Conservation (phyloP, 2,888 invertebrate genomes). For the Thera obeliscata region DNA sequence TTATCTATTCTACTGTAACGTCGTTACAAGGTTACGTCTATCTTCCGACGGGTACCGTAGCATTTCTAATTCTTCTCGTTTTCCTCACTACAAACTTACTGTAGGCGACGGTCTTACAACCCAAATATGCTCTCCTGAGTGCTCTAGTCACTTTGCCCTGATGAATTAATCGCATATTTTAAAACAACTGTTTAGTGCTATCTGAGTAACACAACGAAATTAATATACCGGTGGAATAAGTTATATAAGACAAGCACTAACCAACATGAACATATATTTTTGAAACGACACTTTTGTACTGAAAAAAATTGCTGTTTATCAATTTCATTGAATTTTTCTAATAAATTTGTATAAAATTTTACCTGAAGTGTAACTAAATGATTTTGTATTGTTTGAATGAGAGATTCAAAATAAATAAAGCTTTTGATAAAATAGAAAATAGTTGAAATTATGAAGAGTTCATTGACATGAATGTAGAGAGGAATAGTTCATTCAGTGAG, state of each 20-base stretch:
- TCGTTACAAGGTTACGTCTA: slow-evolving; percentile 28
- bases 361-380: too few species aligned
- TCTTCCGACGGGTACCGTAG: slow-evolving; percentile 42
- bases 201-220: slow-evolving; percentile 6
- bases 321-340: slow-evolving; percentile 2
- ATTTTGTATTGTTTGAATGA: not conserved
- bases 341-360: too few species aligned
- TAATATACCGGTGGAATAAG: slow-evolving; percentile 22
- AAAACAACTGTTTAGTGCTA: slow-evolving; percentile 8
- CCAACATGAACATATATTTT: slow-evolving; percentile 25
- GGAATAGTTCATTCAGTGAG: slow-evolving; percentile 29
- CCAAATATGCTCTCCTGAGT: slow-evolving; percentile 82
- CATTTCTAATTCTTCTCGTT: slow-evolving; percentile 46
- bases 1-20: slow-evolving; percentile 46
- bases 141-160: slow-evolving; percentile 83
- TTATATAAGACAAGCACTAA: slow-evolving; percentile 23
- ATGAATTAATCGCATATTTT: slow-evolving; percentile 51
- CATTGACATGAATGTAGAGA: slow-evolving; percentile 17
- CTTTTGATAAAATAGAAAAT: not conserved
- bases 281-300: slow-evolving; percentile 27
- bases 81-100: slow-evolving; percentile 78
- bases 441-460: slow-evolving; percentile 14
- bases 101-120: slow-evolving; percentile 84
- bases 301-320: slow-evolving; percentile 38
- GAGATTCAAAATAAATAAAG: slow-evolving; percentile 6